phyloP scores from a whole-genome alignment of 1,140 invertebrate genomes.

The Vollenhovia emeryi region DNA sequence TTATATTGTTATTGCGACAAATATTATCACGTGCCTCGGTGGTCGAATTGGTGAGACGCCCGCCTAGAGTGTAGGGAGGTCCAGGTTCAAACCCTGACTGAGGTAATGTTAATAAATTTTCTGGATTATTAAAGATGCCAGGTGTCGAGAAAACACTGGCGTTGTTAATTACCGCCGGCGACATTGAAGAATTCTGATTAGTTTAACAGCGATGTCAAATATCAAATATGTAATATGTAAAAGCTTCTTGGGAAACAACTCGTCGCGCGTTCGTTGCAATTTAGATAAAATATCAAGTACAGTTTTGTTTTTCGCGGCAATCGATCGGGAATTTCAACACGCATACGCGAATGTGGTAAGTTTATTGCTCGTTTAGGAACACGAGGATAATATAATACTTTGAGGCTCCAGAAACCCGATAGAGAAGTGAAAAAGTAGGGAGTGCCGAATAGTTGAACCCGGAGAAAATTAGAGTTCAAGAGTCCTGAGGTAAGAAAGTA shows the following conservation, averaged over 20 bases:
- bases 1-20: no score
- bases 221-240: neutral
- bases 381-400: neutral
- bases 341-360: neutral
- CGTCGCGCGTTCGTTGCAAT: neutral
- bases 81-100: no score
- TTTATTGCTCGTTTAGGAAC: neutral
- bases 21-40: no score
- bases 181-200: no score
- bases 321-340: neutral
- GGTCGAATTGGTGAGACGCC: no score
- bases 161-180: no score
- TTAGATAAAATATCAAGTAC: neutral
- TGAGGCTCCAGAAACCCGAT: neutral
- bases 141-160: no score
- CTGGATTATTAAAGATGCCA: no score
- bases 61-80: no score
- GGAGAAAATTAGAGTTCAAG: neutral
- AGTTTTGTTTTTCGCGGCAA: neutral
- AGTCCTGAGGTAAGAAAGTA: neutral
- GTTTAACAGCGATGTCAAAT: no score
- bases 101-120: no score
- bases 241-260: no score
- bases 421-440: neutral
- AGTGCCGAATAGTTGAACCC: neutral